phyloP scores from a whole-genome alignment of 2,888 invertebrate species.

The Graphium colonna region DNA sequence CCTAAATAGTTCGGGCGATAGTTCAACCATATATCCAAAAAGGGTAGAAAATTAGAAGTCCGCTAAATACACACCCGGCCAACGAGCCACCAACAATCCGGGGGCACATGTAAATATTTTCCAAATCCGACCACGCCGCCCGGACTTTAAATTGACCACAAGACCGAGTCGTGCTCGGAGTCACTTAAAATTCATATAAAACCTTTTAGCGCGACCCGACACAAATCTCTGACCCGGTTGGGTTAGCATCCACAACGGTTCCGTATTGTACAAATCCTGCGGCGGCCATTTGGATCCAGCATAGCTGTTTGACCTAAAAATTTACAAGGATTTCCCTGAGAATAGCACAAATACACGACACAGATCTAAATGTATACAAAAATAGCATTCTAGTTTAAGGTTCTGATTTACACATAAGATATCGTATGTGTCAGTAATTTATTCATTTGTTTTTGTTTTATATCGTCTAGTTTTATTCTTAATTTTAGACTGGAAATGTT shows the following conservation, averaged over 20 bases:
- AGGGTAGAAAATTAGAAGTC: too few relatives aligned
- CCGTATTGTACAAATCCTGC: constrained; percentile 13
- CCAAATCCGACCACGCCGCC: constrained; percentile 7
- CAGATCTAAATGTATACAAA: neutral
- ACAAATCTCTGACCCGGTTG: constrained; percentile 23
- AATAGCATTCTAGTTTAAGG: neutral
- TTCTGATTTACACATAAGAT: too few relatives aligned
- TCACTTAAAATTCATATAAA: constrained; percentile 24
- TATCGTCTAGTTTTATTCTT: too few relatives aligned
- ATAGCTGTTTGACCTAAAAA: constrained; percentile 10
- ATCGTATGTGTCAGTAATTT: too few relatives aligned
- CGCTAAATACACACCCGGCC: too few relatives aligned
- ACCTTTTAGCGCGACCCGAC: constrained; percentile 22
- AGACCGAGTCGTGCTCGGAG: constrained; percentile 13
- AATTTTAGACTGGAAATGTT: too few relatives aligned
- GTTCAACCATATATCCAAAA: too few relatives aligned
- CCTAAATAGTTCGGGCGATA: too few relatives aligned
- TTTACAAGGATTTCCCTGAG: constrained; percentile 1
- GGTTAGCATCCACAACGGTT: constrained; percentile 13
- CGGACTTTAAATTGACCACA: constrained; percentile 22
- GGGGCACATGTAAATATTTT: constrained; percentile 17
- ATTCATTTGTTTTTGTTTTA: too few relatives aligned
- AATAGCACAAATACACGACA: neutral
- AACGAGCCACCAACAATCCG: constrained; percentile 1
- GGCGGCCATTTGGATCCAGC: constrained; percentile 11